Base-by-base conservation (phyloP, 30 jellyfish, hydroid and myxozoan species). In the Cassiopea andromeda region DNA sequence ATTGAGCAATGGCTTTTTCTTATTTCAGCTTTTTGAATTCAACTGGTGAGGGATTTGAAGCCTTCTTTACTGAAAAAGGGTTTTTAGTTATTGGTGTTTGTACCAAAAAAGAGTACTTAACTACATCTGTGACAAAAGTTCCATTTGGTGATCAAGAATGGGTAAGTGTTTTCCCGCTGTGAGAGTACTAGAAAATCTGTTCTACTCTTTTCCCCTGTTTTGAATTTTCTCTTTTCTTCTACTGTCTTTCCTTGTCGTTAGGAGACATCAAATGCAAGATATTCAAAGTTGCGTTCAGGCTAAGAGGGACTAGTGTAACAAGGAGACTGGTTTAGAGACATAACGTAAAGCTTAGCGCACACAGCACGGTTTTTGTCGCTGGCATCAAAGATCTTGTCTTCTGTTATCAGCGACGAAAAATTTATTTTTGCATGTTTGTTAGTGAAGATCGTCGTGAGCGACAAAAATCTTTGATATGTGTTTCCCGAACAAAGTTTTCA, bases 41-140 rank as follows among this genome's bases (percentile, higher is more conserved):
- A 27, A 80, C 90, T 85, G 98, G 98, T 16, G 98, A 91, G 87
- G 98, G 98, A 1, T 94, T 94, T 68, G 98, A 94, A 76, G 96
- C 98, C 8, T 94, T 94, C 66, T 94, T 94, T 57, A 94, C 98
- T 2, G 92, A 85, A 18, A 90, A 87, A 60, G 98, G 98, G 16
- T 86, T 68, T 59, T 90, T 94, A 4, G 96, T 94, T 18, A 69
- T 94, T 44, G 97, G 89, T 27, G 97, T 90, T 16, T 78, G 93
- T 48, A 94, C 97, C 19, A 94, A 81, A 79, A 94, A 90, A 66
- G 97, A 94, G 57, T 94, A 77, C 72, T 50, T 94, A 60, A 74
- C 97, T 0, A 82, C 97, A 10, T 69, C 97, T n/a, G 88, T 90
- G 6, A 85, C 97, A 45, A 91, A 90, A 16, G 71, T 91, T 19